Conservation (phyloP, 2,888 invertebrate genomes). For the Ptilodon capucinus region DNA sequence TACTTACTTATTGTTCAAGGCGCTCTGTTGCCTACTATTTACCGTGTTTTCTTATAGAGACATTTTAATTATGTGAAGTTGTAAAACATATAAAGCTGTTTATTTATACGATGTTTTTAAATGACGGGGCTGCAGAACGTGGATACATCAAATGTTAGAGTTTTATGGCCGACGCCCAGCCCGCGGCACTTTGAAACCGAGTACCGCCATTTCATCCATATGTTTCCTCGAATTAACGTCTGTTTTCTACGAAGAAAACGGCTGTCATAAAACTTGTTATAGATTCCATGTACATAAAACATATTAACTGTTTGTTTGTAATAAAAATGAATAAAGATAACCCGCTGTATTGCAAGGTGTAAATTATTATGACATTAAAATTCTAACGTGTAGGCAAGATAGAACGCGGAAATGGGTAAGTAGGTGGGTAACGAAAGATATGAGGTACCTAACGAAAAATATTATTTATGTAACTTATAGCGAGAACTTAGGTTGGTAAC, state of each 20-base stretch:
- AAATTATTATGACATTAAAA: conserved; percentile 5
- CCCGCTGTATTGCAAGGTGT: conserved; percentile 3
- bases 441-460: too few species aligned
- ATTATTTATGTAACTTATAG: too few species aligned
- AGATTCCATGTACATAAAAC: conserved; percentile 67
- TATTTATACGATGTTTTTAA: conserved; percentile 65
- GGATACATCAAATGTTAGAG: conserved; percentile 69
- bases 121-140: conserved; percentile 65
- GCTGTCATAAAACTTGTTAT: conserved; percentile 71
- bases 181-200: conserved; percentile 77
- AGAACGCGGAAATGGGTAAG: too few species aligned
- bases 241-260: conserved; percentile 79
- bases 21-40: conserved; percentile 3
- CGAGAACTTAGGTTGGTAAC: too few species aligned
- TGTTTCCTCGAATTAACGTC: conserved; percentile 81
- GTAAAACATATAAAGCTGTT: conserved; percentile 68
- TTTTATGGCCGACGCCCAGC: conserved; percentile 59
- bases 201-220: conserved; percentile 77
- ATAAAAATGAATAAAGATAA: conserved; percentile 43
- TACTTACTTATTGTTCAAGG: not conserved
- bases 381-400: not conserved
- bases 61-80: conserved; percentile 52
- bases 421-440: too few species aligned
- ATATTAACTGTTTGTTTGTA: conserved; percentile 71
- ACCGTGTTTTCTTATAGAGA: conserved; percentile 15